These are phyloP conservation scores for Cacatua alba DNA, from an alignment of 2,113 vertebrate species.

Conservation along the genomic window DNA sequence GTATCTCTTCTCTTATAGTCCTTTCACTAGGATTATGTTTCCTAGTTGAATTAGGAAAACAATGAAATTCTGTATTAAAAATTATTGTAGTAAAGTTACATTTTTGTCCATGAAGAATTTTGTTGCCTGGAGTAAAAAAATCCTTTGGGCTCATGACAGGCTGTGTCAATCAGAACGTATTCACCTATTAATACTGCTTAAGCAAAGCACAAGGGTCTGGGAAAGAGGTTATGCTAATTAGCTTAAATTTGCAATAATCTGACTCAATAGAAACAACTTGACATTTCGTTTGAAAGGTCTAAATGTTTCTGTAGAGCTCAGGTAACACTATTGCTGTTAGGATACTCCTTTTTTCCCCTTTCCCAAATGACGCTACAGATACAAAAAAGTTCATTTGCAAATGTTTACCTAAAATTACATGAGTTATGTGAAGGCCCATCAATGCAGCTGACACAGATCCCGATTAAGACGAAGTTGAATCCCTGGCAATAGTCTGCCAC, in stretches of 20 bases:
- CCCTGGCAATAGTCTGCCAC: neutral
- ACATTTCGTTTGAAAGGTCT: constrained; percentile 59
- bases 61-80: neutral
- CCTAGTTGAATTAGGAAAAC: neutral
- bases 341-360: neutral
- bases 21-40: neutral
- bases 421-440: neutral
- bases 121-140: neutral
- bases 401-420: constrained; percentile 13
- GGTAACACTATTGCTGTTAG: neutral
- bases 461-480: neutral
- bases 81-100: neutral
- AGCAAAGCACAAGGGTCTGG: neutral
- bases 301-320: constrained; percentile 29
- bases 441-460: neutral
- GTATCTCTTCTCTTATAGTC: neutral
- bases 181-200: neutral
- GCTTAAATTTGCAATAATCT: constrained; percentile 51
- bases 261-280: constrained; percentile 49
- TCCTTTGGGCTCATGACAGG: neutral
- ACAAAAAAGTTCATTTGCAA: constrained; percentile 32
- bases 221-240: constrained; percentile 29
- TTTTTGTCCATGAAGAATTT: neutral
- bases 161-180: neutral
- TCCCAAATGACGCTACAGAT: neutral